Conservation (phyloP, 2,113 vertebrate genomes). For the Pelecanus crispus region DNA sequence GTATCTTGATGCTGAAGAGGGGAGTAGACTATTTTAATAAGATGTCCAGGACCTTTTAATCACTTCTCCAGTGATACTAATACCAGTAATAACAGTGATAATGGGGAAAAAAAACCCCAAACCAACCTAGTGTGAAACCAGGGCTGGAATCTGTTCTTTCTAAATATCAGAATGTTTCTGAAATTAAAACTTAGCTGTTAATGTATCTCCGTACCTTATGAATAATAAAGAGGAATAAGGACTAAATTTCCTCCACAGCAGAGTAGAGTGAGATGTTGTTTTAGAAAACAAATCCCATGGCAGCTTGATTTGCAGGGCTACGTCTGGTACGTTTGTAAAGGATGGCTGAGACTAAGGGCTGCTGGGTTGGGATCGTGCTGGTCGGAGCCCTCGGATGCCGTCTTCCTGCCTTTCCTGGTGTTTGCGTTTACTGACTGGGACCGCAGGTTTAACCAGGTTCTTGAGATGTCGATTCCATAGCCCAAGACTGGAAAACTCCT, state of each 20-base stretch:
- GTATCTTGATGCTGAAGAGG: neutral
- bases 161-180: conserved; percentile 35
- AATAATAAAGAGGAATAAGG: conserved; percentile 37
- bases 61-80: conserved; percentile 8
- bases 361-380: neutral
- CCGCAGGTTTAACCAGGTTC: neutral
- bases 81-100: conserved; percentile 21
- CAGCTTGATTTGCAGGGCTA: neutral
- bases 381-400: neutral
- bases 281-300: neutral
- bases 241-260: neutral
- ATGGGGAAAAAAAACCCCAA: neutral
- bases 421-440: neutral
- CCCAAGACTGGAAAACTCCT: neutral
- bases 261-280: neutral
- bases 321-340: neutral
- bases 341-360: neutral
- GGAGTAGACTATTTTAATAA: conserved; percentile 1
- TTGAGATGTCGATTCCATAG: neutral
- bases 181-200: conserved; percentile 43
- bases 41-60: conserved; percentile 15
- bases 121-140: neutral
- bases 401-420: neutral
- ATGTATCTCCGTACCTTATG: neutral
- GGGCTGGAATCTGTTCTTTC: neutral